phyloP scores from a whole-genome alignment of 1,140 invertebrate species.

The Tribolium castaneum region DNA sequence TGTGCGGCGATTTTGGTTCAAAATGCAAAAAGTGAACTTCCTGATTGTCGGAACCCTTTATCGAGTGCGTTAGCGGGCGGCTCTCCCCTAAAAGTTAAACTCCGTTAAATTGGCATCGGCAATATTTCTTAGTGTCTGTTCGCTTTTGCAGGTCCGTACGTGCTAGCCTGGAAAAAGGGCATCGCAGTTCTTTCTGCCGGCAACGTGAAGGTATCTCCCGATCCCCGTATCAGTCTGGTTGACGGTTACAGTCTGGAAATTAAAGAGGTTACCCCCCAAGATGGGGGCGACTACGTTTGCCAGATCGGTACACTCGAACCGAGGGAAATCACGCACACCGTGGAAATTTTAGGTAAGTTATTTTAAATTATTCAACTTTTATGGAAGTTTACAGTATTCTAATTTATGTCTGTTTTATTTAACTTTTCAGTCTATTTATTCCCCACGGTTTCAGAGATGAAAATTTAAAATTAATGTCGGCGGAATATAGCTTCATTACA shows the following conservation, averaged over 20 bases:
- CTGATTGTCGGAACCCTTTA: not conserved
- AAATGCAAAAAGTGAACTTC: too few relatives aligned
- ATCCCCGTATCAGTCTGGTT: conserved; percentile 67
- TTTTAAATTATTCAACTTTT: conserved; percentile 19
- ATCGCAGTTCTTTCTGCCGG: conserved; percentile 71
- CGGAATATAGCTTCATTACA: conserved; percentile 11
- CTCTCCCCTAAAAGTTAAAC: conserved; percentile 38
- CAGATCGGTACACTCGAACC: conserved; percentile 71
- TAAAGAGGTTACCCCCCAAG: conserved; percentile 67
- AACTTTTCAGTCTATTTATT: conserved; percentile 26
- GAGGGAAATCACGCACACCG: conserved; percentile 70
- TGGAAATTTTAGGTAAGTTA: conserved; percentile 71
- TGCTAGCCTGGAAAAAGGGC: conserved; percentile 70
- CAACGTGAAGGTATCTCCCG: conserved; percentile 70
- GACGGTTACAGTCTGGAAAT: conserved; percentile 70
- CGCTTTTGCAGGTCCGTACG: conserved; percentile 65
- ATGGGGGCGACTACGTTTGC: conserved; percentile 72
- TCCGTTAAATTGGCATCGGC: conserved; percentile 52
- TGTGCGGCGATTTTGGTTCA: not conserved
- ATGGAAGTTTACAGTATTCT: conserved; percentile 16
- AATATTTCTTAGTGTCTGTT: conserved; percentile 46
- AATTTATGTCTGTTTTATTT: conserved; percentile 30
- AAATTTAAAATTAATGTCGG: conserved; percentile 19
- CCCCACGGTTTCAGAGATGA: conserved; percentile 15
- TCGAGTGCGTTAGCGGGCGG: not conserved